Evolutionary conservation across 2,113 vertebrate genomes (phyloP).

Genomic region (Setophaga petechia): DNA sequence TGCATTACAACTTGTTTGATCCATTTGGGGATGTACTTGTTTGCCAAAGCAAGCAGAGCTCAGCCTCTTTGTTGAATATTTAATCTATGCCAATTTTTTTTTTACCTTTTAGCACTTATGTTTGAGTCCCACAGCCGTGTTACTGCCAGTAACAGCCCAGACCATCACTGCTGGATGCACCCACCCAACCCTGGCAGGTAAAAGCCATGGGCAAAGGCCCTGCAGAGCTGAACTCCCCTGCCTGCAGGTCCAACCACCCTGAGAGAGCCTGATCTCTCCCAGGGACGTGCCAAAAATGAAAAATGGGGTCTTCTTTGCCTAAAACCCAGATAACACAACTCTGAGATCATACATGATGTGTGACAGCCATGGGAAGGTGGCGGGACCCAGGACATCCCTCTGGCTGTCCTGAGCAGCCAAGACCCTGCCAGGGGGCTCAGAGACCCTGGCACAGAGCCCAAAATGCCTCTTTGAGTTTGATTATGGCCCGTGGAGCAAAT

Average conservation of each 20-base stretch:
- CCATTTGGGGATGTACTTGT: constrained; percentile 60
- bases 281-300: background rate
- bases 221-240: background rate
- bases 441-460: too few relatives aligned
- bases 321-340: background rate
- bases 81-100: constrained; percentile 30
- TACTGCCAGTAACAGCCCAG: background rate
- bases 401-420: too few relatives aligned
- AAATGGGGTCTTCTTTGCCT: background rate
- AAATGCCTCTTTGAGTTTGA: too few relatives aligned
- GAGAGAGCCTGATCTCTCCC: background rate
- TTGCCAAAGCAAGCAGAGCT: constrained; percentile 70
- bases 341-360: fast-evolving
- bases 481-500: too few relatives aligned
- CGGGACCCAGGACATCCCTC: too few relatives aligned
- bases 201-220: background rate
- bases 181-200: background rate
- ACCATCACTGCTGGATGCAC: background rate
- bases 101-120: constrained; percentile 28
- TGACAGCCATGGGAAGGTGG: background rate
- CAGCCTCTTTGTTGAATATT: constrained; percentile 54
- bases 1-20: constrained; percentile 69
- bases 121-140: background rate
- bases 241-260: background rate
- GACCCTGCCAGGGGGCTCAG: too few relatives aligned